Evolutionary conservation across 2,113 vertebrate genomes (phyloP).

Genomic region (Scortum barcoo): DNA sequence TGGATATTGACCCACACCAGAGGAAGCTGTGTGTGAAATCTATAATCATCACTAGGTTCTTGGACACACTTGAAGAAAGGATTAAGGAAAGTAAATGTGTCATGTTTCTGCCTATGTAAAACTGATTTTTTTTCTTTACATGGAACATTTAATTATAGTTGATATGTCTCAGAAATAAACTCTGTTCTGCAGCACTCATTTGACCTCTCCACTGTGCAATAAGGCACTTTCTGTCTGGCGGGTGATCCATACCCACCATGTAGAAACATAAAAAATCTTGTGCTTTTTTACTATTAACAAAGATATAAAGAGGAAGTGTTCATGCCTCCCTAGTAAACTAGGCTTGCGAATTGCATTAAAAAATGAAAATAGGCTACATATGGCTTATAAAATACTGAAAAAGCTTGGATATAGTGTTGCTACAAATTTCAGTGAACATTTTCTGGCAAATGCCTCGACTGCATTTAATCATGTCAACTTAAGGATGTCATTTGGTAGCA

Average conservation of each 20-base stretch:
- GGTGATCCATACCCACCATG: background rate
- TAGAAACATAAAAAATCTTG: slow-evolving; percentile 53
- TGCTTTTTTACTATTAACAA: slow-evolving; percentile 44
- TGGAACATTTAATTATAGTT: slow-evolving; percentile 22
- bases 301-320: slow-evolving; percentile 31
- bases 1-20: background rate
- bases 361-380: slow-evolving; percentile 45
- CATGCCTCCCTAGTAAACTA: slow-evolving; percentile 19
- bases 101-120: background rate
- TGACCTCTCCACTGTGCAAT: slow-evolving; percentile 41
- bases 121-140: slow-evolving; percentile 12
- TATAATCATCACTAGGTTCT: slow-evolving; percentile 7
- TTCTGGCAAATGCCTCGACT: slow-evolving; percentile 18
- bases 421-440: slow-evolving; percentile 34
- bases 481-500: slow-evolving; percentile 33
- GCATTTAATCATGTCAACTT: slow-evolving; percentile 41
- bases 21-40: slow-evolving; percentile 9
- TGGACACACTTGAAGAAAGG: slow-evolving; percentile 13
- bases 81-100: background rate
- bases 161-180: slow-evolving; percentile 41
- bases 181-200: slow-evolving; percentile 27
- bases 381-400: slow-evolving; percentile 46
- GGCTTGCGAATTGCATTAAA: slow-evolving; percentile 4
- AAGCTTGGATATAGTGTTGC: slow-evolving; percentile 21
- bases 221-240: slow-evolving; percentile 73